Conservation (phyloP, 2,888 invertebrate genomes). For the Torymus tubicola region DNA sequence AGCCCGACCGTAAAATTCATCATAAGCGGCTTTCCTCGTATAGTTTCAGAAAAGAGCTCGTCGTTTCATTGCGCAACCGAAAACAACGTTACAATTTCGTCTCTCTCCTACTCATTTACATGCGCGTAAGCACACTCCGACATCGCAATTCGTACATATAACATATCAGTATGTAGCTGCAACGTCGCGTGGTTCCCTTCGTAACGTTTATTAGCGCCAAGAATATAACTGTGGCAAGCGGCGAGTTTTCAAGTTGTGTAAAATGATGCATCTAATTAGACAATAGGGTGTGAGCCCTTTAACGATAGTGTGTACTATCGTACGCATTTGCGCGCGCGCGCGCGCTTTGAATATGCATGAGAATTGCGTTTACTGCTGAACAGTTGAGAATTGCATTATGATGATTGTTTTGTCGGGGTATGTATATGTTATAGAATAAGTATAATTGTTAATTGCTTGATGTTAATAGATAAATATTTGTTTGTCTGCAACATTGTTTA, state of each 20-base stretch:
- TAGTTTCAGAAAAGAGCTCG: constrained; percentile 11
- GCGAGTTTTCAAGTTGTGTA: background rate
- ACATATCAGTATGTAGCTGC: background rate
- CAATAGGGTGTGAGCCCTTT: constrained; percentile 2
- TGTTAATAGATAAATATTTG: no score
- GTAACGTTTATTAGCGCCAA: constrained; percentile 6
- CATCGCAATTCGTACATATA: constrained; percentile 17
- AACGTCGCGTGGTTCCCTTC: background rate
- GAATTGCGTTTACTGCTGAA: no score
- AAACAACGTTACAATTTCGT: constrained; percentile 2
- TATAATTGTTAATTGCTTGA: no score
- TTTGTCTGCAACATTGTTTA: no score
- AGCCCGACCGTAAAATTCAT: no score
- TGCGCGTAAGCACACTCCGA: background rate
- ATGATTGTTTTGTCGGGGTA: no score
- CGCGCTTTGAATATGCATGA: background rate
- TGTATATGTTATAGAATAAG: no score
- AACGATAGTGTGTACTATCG: background rate
- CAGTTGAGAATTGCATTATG: no score
- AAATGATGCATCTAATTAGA: constrained; percentile 19
- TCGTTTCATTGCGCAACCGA: constrained; percentile 3
- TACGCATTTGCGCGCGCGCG: no score
- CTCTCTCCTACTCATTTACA: constrained; percentile 1
- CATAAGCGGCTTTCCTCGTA: background rate
- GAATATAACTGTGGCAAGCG: constrained; percentile 2